Evolutionary conservation across 1,140 invertebrate genomes (phyloP), one percentile per base, ranked within the genome.

Genomic region (Anastatus disparis): DNA sequence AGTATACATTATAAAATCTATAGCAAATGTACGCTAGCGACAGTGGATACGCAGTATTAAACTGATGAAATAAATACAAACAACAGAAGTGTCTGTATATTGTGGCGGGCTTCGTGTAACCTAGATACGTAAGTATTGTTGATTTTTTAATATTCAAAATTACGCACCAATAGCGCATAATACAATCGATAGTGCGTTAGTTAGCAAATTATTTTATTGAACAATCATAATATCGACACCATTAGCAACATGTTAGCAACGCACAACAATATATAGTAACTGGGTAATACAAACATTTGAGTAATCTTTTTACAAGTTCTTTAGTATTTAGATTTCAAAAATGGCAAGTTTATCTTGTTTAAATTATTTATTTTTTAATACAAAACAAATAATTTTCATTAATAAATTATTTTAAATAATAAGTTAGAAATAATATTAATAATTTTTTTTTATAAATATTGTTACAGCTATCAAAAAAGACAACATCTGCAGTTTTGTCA

Each of bases 381-480:
- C n/a, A n/a, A n/a, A n/a, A n/a, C n/a, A n/a, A n/a, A n/a, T n/a
- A n/a, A n/a, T n/a, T n/a, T 22, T 24, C 22, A 27, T 4, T 29
- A 9, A 27, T 22, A 46, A n/a, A n/a, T n/a, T n/a, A n/a, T n/a
- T n/a, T n/a, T n/a, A n/a, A n/a, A n/a, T n/a, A n/a, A n/a, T n/a
- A n/a, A n/a, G n/a, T n/a, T n/a, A n/a, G n/a, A n/a, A n/a, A n/a
- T n/a, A n/a, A 44, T 17, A 35, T 50, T 26, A n/a, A 59, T 55
- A 24, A 22, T 52, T 38, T 62, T 29, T 10, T 52, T 20, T 13
- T 46, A 44, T 13, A 10, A 26, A 46, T 62, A n/a, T 59, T 71
- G 12, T 48, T 71, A 42, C 20, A 72, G 70, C 17, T 52, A 8
- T 78, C 78, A 12, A 83, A 81, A 63, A 84, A 82, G 72, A 48